phyloP scores from a whole-genome alignment of 2,113 vertebrate species.

The Excalfactoria chinensis region DNA sequence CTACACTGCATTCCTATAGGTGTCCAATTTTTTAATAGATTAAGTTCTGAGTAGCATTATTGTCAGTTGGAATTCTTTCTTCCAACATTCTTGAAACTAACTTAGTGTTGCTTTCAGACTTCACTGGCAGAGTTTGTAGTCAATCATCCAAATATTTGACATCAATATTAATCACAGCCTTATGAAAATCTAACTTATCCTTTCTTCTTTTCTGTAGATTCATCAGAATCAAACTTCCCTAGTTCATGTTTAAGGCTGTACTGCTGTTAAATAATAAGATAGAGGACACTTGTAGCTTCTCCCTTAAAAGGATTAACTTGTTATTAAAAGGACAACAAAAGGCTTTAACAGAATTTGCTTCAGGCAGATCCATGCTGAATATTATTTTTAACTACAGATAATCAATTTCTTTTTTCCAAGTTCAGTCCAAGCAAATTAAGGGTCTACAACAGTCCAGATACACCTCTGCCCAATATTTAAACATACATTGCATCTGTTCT shows the following conservation, averaged over 20 bases:
- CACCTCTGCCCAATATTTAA: slow-evolving; percentile 41
- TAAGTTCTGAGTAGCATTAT: neutral
- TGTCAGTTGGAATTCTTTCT: neutral
- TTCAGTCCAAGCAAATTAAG: slow-evolving; percentile 18
- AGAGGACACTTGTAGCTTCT: neutral
- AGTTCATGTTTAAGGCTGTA: neutral
- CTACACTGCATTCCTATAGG: neutral
- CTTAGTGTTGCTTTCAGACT: neutral
- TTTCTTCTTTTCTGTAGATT: neutral
- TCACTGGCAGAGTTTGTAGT: neutral
- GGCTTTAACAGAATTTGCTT: neutral
- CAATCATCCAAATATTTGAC: neutral
- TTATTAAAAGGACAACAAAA: neutral
- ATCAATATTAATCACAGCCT: neutral
- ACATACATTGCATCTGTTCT: slow-evolving; percentile 50
- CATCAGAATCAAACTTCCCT: neutral
- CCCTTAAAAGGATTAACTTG: neutral
- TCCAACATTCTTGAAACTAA: neutral
- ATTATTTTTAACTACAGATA: neutral
- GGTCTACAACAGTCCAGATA: neutral
- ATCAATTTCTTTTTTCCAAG: neutral
- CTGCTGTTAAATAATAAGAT: neutral
- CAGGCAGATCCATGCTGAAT: neutral
- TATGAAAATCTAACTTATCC: neutral
- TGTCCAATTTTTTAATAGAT: neutral